A percentile compares a stretch with the other conserved stretches of the same genome.
Evolutionary conservation across 2,888 invertebrate species (phyloP).

Genomic region (Clistopyga incitator): DNA sequence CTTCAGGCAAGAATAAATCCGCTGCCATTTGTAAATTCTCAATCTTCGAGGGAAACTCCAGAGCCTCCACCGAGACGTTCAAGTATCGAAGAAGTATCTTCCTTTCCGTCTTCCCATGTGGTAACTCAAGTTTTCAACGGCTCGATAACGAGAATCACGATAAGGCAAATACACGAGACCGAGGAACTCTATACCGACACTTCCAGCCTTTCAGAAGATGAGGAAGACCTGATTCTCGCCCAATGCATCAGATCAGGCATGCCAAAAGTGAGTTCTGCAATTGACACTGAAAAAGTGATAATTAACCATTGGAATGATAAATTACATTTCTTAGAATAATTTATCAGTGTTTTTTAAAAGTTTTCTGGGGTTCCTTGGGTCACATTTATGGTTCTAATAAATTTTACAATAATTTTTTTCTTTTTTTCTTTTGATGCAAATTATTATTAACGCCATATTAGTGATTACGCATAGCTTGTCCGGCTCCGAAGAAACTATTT

Average conservation of each 20-base stretch:
- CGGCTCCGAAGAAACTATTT: background rate
- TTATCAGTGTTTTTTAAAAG: background rate
- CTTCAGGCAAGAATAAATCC: slow-evolving; percentile 57
- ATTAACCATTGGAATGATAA: background rate
- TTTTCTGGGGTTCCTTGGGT: background rate
- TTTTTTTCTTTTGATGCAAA: too few species aligned
- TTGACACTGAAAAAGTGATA: background rate
- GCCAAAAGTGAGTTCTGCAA: slow-evolving; percentile 85
- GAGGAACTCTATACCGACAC: slow-evolving; percentile 83
- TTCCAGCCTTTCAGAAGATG: slow-evolving; percentile 85
- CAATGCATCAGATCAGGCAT: slow-evolving; percentile 89
- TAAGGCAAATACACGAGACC: slow-evolving; percentile 51
- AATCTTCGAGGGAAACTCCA: slow-evolving; percentile 59
- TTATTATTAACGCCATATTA: background rate
- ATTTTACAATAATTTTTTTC: too few species aligned
- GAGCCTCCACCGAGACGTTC: slow-evolving; percentile 31
- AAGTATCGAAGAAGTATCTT: slow-evolving; percentile 30
- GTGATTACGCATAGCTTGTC: background rate
- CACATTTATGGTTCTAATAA: too few species aligned
- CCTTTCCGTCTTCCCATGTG: slow-evolving; percentile 42
- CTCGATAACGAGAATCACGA: slow-evolving; percentile 65
- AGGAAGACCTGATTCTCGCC: slow-evolving; percentile 88
- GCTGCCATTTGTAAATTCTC: slow-evolving; percentile 44
- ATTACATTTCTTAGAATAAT: background rate
- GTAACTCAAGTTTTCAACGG: slow-evolving; percentile 51